phyloP scores from a whole-genome alignment of 2,797 vertebrate species.

The Atherinosoma microstoma region DNA sequence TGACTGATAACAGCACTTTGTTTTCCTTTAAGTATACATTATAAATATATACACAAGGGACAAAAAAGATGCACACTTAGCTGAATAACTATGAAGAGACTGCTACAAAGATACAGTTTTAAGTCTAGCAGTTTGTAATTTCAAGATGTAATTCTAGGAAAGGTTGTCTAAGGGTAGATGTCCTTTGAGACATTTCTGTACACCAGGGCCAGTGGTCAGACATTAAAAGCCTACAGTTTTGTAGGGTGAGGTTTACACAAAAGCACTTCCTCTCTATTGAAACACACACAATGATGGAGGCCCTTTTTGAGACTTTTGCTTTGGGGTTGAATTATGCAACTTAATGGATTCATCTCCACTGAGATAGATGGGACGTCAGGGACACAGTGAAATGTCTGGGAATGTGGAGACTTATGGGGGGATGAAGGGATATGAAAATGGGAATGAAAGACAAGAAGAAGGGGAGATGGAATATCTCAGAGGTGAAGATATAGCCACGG shows the following conservation, averaged over 20 bases:
- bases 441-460: conserved; percentile 47
- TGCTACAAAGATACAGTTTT: background rate
- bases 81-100: background rate
- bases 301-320: conserved; percentile 69
- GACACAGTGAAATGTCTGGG: conserved; percentile 57
- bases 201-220: conserved; percentile 52
- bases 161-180: conserved; percentile 37
- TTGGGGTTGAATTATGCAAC: conserved; percentile 74
- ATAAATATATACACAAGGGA: conserved; percentile 4
- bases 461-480: conserved; percentile 64
- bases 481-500: conserved; percentile 64
- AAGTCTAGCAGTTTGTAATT: background rate
- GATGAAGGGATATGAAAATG: conserved; percentile 64
- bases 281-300: conserved; percentile 67
- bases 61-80: conserved; percentile 1
- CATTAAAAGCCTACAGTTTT: conserved; percentile 62
- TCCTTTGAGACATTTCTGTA: conserved; percentile 39
- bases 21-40: conserved; percentile 12
- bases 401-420: conserved; percentile 66
- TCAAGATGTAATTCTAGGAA: background rate
- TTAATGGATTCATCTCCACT: conserved; percentile 74
- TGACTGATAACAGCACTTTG: conserved; percentile 36
- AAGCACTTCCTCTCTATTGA: conserved; percentile 67
- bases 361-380: conserved; percentile 51
- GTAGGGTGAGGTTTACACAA: conserved; percentile 59